These are phyloP conservation scores for Gnatocerus cornutus DNA, from an alignment of 2,888 invertebrate species.

Conservation along the genomic window DNA sequence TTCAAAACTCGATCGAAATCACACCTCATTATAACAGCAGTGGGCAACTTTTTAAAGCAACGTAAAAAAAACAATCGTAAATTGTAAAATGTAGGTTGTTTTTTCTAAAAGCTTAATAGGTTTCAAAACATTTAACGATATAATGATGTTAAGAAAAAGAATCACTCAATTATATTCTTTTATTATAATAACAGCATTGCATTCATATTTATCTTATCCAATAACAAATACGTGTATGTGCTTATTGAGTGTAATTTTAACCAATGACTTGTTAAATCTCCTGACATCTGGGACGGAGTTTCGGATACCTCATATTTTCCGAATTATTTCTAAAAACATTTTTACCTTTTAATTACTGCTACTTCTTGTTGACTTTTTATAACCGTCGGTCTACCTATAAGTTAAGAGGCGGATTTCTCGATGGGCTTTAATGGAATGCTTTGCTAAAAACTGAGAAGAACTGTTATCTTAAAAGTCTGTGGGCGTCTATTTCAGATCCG, in stretches of 20 bases:
- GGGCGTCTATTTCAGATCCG: constrained; percentile 58
- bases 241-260: constrained; percentile 2
- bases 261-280: not conserved
- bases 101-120: not conserved
- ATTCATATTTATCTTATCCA: constrained; percentile 3
- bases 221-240: not conserved
- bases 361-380: constrained; percentile 4
- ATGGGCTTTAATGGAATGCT: constrained; percentile 56
- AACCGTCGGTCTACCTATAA: constrained; percentile 6
- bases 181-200: not conserved
- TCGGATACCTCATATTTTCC: too few species aligned
- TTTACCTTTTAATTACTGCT: constrained; percentile 1
- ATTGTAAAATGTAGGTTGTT: not conserved
- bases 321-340: too few species aligned
- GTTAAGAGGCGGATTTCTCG: constrained; percentile 52
- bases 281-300: not conserved
- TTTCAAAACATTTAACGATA: not conserved
- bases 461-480: constrained; percentile 59
- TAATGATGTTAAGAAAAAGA: not conserved
- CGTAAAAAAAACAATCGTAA: not conserved
- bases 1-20: constrained; percentile 45
- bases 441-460: constrained; percentile 59
- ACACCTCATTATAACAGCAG: constrained; percentile 15
- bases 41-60: not conserved
- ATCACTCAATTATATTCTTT: not conserved